Base-by-base conservation (phyloP, 2,113 vertebrate species). In the Vulpes ferrilata region DNA sequence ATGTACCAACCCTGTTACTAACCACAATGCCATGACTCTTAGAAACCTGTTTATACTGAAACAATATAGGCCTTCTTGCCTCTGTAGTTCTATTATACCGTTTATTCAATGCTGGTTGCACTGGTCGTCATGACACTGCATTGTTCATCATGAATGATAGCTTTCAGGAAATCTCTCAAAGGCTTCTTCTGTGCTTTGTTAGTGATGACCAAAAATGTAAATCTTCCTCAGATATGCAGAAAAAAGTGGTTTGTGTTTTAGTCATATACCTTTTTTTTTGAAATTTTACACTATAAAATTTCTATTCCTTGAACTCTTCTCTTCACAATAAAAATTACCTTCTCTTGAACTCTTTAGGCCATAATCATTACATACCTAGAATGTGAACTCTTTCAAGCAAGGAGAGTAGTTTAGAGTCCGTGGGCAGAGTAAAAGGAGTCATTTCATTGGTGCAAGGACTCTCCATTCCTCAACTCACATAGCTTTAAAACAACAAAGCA, bases 161-260 rank as follows among this genome's bases (percentile, higher is more conserved):
- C 59, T 96, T 92, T 67, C 76, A 83, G 11, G 38, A 51, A 76
- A n/a, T 76, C 23, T 76, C 30, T 92, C 38, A 78, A n/a, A 92
- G 11, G 12, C 65, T 89, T 30, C 17, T 86, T 86, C 60, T 92
- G 19, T 60, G 5, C 32, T 87, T 83, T 88, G 51, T 67, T 91
- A 51, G 60, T 43, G 19, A 23, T 88, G 22, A 80, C 10, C 43
- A 86, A 53, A 88, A 87, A 76, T 91, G 7, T 11, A 87, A 74
- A 11, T 89, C 10, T 83, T 83, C 67, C 57, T 93, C 35, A 83
- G 30, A 69, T 51, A 69, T 60, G 10, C 32, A 78, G 59, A 23
- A 93, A 84, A 69, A 53, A 4, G 19, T 59, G n/a, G 73, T 89
- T 94, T 59, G 17, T 60, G 78, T 89, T 78, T 32, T 84, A 78